phyloP scores from a whole-genome alignment of 1,140 invertebrate genomes.

The Planococcus citri region DNA sequence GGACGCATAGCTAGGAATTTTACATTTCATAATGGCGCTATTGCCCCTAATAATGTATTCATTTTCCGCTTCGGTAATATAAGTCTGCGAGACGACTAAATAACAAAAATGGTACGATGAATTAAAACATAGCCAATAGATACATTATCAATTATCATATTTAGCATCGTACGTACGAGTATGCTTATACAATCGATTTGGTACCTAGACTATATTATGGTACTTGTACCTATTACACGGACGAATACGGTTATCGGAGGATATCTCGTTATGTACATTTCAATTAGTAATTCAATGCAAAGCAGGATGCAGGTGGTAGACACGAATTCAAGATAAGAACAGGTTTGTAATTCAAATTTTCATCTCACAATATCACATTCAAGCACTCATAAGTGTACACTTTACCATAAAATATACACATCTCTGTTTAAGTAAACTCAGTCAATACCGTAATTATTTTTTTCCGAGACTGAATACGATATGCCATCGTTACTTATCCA shows the following conservation, averaged over 20 bases:
- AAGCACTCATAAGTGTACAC: no score
- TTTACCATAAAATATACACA: neutral
- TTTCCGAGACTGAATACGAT: conserved; percentile 14
- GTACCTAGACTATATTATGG: no score
- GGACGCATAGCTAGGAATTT: conserved; percentile 72
- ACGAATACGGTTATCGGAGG: no score
- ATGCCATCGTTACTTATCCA: conserved; percentile 75
- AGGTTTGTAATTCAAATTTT: neutral
- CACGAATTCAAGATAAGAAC: neutral
- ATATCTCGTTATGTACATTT: neutral
- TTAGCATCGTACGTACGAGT: no score
- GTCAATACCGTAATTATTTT: conserved; percentile 7
- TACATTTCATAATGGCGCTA: conserved; percentile 73
- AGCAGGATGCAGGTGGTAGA: neutral
- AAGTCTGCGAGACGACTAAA: conserved; percentile 65
- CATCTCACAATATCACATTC: no score
- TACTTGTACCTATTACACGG: no score
- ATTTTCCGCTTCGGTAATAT: conserved; percentile 68
- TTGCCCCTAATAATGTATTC: conserved; percentile 77
- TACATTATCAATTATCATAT: no score
- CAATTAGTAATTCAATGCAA: conserved; percentile 7
- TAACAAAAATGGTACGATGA: neutral
- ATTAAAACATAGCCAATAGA: neutral
- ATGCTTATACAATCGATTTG: no score
- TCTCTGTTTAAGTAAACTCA: neutral